Percentiles rank a stretch among this genome's conserved stretches.
phyloP scores from a whole-genome alignment of 2,113 vertebrate genomes.

The Sebastes fasciatus region DNA sequence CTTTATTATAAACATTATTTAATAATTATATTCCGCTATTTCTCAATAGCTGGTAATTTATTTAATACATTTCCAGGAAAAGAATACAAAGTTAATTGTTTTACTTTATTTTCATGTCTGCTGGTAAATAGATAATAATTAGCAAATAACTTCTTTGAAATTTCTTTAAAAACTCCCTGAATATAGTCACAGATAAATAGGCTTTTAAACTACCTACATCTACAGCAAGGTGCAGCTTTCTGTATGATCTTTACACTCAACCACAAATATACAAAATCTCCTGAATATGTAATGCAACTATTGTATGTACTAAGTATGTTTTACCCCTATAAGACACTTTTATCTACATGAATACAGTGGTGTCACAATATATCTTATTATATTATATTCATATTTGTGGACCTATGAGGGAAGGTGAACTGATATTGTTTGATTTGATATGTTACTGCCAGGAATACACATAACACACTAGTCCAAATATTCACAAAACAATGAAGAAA shows the following conservation, averaged over 20 bases:
- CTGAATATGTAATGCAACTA: neutral
- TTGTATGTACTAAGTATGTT: neutral
- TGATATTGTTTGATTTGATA: conserved; percentile 1
- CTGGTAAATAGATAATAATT: no score
- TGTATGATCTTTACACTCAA: neutral
- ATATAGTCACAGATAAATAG: neutral
- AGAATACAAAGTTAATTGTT: no score
- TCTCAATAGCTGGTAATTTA: no score
- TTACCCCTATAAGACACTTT: neutral
- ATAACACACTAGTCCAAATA: neutral
- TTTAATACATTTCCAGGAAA: no score
- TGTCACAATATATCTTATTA: neutral
- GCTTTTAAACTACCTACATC: neutral
- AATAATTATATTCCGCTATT: no score
- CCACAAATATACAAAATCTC: neutral
- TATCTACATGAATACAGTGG: no score
- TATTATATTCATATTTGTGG: neutral
- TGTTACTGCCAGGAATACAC: neutral
- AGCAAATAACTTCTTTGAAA: no score
- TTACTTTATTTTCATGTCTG: no score
- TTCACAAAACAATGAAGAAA: neutral
- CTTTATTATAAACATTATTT: no score
- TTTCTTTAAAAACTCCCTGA: no score
- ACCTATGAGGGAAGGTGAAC: neutral
- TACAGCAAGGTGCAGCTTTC: neutral